Base-by-base conservation (phyloP, 2,888 invertebrate species). In the Carterocephalus palaemon region DNA sequence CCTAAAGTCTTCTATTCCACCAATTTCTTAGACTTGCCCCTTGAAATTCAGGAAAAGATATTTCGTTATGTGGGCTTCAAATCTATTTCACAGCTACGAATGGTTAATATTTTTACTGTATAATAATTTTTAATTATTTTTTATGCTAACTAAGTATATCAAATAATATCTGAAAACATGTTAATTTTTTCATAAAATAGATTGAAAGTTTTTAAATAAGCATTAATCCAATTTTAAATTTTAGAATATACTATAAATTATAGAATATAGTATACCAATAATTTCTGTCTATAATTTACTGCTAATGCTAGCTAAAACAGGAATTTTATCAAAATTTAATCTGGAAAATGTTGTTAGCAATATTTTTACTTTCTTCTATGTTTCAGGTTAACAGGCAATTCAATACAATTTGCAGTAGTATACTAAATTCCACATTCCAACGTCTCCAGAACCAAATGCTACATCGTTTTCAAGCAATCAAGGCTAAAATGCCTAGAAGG, bases 401-500 rank as follows among this genome's bases (percentile, higher is more conserved):
- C 83, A 95, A 97, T 74, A 90, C 90, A 53, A 88, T 94, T 53
- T 94, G 95, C 73, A 92, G 94, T 63, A 88, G 90, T 40, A 88
- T 94, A 52, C 81, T 97, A 50, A 97, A 96, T 78, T 92, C 92
- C 24, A 95, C 95, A 37, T 97, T 97, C 84, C 92, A 93, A 69
- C 90, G 91, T 59, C 88, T 96, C 26, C 96, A 96, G 83, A 92
- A 92, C 57, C 93, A 94, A 70, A 95, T 96, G 90, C 86, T 93
- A 45, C 90, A 92, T 70, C 90, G 95, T 64, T 96, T 96, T 76
- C 95, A 95, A 78, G 89, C 90, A 33, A 95, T 97, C 53, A 97
- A 97, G 79, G 91, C 93, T 17, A 94, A 95, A 83, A 95, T 97
- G 94, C 97, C 97, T 2, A 89, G 97, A 32, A 87, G 95, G 49